These are phyloP conservation scores for Lasioglossum marginatum DNA, from an alignment of 2,888 invertebrate genomes.

Conservation along the genomic window DNA sequence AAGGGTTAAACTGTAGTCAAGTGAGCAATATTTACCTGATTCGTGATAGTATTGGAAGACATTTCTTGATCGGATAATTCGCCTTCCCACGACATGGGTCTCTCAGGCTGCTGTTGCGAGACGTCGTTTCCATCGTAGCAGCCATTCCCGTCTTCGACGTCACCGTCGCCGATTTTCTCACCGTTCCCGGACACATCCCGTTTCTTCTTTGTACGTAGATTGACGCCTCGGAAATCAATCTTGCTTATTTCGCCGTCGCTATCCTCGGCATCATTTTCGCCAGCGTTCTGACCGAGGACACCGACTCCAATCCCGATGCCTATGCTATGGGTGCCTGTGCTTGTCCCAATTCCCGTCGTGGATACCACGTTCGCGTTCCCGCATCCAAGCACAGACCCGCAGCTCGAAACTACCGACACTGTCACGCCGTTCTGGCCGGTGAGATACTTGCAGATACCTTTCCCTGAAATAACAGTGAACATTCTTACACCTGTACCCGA, in stretches of 20 bases:
- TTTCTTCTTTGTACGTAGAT: conserved; percentile 88
- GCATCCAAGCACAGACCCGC: conserved; percentile 76
- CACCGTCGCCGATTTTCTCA: conserved; percentile 72
- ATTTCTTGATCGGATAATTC: conserved; percentile 95
- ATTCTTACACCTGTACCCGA: background rate
- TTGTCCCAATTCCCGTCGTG: conserved; percentile 51
- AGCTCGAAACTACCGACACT: conserved; percentile 86
- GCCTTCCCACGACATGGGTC: conserved; percentile 98
- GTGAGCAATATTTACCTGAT: conserved; percentile 73
- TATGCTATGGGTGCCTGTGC: conserved; percentile 60
- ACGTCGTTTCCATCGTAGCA: conserved; percentile 81
- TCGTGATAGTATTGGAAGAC: conserved; percentile 84
- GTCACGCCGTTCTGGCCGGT: conserved; percentile 85
- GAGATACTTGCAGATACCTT: conserved; percentile 82
- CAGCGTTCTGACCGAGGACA: conserved; percentile 64
- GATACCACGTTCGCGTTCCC: conserved; percentile 63
- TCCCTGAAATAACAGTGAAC: conserved; percentile 71
- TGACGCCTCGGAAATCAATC: conserved; percentile 90
- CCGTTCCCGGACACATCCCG: conserved; percentile 85
- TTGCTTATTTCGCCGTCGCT: conserved; percentile 93
- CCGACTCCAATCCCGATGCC: conserved; percentile 69
- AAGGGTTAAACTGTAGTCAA: no score
- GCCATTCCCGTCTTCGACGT: conserved; percentile 71
- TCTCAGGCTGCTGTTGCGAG: conserved; percentile 85
- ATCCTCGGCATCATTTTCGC: conserved; percentile 85